These are phyloP conservation scores for Oreortyx pictus DNA, from an alignment of 2,797 vertebrate species.

Conservation along the genomic window DNA sequence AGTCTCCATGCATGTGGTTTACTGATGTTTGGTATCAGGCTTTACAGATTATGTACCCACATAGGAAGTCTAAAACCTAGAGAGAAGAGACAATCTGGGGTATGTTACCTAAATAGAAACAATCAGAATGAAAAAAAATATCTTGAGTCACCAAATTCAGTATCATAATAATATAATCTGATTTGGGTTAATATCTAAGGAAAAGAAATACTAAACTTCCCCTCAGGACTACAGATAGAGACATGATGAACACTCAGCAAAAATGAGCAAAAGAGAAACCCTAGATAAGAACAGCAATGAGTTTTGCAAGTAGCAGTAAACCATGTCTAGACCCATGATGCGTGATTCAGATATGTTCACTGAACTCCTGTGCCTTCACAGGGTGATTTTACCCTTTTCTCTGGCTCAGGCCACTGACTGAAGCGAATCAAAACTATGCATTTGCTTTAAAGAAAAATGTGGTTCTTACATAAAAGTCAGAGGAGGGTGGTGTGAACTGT, in stretches of 20 bases:
- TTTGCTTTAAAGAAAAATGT: constrained; percentile 17
- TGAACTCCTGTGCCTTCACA: neutral
- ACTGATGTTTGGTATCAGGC: neutral
- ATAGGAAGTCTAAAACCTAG: neutral
- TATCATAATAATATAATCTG: neutral
- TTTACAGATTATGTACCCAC: neutral
- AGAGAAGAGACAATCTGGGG: neutral
- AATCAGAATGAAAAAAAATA: neutral
- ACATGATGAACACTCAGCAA: neutral
- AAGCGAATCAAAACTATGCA: neutral
- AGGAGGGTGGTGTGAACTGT: neutral
- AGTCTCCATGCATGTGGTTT: neutral
- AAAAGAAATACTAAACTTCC: neutral
- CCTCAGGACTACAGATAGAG: neutral
- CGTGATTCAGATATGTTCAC: constrained; percentile 1
- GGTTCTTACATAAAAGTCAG: constrained; percentile 17
- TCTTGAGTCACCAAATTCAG: neutral
- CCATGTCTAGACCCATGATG: neutral
- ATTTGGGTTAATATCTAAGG: constrained; percentile 48
- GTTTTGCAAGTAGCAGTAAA: constrained; percentile 5
- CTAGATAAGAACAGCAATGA: constrained; percentile 7
- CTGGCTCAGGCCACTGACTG: neutral
- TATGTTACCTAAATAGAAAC: neutral
- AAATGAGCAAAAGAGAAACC: neutral
- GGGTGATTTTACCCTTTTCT: constrained; percentile 12